Evolutionary conservation across 2,888 invertebrate genomes (phyloP).

Genomic region (Lissocephala sabroskyi): DNA sequence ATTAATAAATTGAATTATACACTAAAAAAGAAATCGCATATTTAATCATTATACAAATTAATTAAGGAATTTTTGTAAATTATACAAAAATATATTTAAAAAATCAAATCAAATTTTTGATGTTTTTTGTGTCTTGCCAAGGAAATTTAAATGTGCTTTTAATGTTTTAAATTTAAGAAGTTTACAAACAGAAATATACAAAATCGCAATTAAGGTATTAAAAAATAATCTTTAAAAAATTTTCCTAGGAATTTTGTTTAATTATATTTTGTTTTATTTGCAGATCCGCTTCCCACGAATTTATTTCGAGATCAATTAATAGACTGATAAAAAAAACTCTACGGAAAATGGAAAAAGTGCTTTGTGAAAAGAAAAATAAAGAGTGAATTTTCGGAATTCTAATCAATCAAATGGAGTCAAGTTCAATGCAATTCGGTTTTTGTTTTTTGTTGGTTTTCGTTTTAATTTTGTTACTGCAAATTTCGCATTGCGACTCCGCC

Average conservation of each 20-base stretch:
- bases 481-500: background rate
- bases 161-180: no score
- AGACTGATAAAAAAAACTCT: conserved; percentile 35
- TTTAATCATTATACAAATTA: no score
- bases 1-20: no score
- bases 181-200: background rate
- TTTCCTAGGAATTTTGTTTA: background rate
- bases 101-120: background rate
- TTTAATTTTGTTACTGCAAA: conserved; percentile 8
- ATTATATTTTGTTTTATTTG: conserved; percentile 7
- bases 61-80: no score
- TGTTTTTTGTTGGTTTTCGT: conserved; percentile 31
- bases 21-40: no score
- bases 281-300: conserved; percentile 22
- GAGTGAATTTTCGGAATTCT: conserved; percentile 4
- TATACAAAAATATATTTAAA: no score
- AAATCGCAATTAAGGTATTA: background rate
- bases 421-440: conserved; percentile 29
- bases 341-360: conserved; percentile 5
- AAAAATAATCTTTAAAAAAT: background rate
- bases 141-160: no score
- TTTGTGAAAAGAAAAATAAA: background rate
- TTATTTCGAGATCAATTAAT: conserved; percentile 11
- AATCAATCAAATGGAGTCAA: conserved; percentile 51
- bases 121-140: background rate